Evolutionary conservation across 2,113 vertebrate genomes (phyloP).

Genomic region (Podiceps cristatus): DNA sequence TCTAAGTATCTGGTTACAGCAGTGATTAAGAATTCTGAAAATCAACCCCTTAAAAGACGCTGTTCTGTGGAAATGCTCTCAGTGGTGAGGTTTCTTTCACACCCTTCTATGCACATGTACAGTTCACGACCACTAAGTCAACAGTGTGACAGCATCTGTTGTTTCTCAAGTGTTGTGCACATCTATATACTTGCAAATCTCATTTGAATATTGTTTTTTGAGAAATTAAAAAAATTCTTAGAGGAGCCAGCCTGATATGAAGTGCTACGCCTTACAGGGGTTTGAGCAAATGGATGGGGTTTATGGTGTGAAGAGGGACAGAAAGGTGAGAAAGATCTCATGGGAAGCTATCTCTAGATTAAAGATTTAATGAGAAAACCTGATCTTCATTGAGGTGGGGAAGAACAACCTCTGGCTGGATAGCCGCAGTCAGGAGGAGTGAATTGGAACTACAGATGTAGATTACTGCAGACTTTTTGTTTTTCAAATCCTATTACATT

Average conservation of each 20-base stretch:
- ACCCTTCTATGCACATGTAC: not conserved
- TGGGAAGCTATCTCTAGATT: not conserved
- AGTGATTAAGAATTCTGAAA: constrained; percentile 48
- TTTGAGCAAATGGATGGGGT: not conserved
- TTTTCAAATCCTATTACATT: not conserved
- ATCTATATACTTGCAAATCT: not conserved
- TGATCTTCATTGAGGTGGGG: not conserved
- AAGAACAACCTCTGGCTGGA: not conserved
- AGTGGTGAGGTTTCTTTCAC: not conserved
- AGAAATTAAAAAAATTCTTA: not conserved
- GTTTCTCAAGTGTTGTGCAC: not conserved
- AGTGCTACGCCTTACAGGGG: not conserved
- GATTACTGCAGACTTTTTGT: not conserved
- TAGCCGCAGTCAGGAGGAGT: not conserved
- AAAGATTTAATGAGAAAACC: not conserved
- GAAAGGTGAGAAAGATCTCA: not conserved
- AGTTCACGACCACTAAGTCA: not conserved
- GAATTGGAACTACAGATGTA: not conserved
- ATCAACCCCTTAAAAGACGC: not conserved
- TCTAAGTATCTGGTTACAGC: constrained; percentile 56
- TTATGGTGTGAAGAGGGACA: not conserved
- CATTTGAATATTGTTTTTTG: not conserved
- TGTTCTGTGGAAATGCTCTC: not conserved
- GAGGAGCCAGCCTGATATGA: not conserved
- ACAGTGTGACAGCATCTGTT: not conserved